Evolutionary conservation across 1,140 invertebrate genomes (phyloP).

Genomic region (Lepidurus apus): DNA sequence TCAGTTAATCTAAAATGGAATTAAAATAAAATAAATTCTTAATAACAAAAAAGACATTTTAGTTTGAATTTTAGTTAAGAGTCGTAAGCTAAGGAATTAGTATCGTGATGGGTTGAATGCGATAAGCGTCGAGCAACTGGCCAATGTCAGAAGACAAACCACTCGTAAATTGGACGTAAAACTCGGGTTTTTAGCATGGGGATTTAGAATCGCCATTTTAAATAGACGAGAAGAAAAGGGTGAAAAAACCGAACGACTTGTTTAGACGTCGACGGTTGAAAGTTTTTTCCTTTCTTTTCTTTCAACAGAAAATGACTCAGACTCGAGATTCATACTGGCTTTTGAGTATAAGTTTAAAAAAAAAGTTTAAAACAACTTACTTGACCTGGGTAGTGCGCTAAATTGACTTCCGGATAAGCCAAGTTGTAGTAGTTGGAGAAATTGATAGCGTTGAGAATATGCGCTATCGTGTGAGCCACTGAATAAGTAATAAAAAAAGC

Average conservation of each 20-base stretch:
- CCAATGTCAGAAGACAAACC: background rate
- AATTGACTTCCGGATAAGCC: conserved; percentile 33
- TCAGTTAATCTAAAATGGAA: too few species aligned
- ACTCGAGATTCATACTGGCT: background rate
- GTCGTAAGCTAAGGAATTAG: background rate
- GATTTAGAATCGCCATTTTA: conserved; percentile 3
- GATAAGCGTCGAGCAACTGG: background rate
- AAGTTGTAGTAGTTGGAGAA: conserved; percentile 34
- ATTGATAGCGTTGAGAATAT: conserved; percentile 36
- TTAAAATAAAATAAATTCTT: too few species aligned
- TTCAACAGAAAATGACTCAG: background rate
- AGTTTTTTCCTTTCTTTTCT: background rate
- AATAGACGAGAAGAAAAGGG: background rate
- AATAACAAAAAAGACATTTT: too few species aligned
- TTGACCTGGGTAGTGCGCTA: conserved; percentile 32
- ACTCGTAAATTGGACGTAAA: conserved; percentile 3
- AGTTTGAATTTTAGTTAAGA: too few species aligned
- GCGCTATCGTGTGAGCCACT: conserved; percentile 33
- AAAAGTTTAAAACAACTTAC: conserved; percentile 25
- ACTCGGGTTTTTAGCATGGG: background rate
- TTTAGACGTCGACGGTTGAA: background rate
- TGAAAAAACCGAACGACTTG: background rate
- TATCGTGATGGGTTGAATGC: background rate
- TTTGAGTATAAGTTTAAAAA: background rate
- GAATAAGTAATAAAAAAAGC: background rate